Percentiles rank a stretch among this genome's conserved stretches.
phyloP scores from a whole-genome alignment of 2,888 invertebrate species.

The Serripes groenlandicus region DNA sequence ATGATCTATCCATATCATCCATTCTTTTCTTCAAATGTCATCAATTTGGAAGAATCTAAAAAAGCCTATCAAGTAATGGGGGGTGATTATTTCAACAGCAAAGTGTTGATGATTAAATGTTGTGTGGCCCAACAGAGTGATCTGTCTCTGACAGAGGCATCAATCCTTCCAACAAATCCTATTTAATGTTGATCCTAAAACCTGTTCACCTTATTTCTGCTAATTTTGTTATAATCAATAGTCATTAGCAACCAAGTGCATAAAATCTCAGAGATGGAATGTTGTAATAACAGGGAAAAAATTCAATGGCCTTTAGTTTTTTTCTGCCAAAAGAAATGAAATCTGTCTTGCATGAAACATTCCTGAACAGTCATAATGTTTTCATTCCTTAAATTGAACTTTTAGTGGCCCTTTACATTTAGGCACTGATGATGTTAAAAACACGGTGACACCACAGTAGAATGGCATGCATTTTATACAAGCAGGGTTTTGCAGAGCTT shows the following conservation, averaged over 20 bases:
- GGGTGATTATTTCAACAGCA: background rate
- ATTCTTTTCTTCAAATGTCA: no score
- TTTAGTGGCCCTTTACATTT: no score
- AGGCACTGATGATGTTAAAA: no score
- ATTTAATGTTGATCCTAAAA: constrained; percentile 24
- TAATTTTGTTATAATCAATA: constrained; percentile 17
- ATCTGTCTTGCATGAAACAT: background rate
- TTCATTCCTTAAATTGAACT: no score
- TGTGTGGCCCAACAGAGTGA: constrained; percentile 4
- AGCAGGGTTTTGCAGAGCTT: no score
- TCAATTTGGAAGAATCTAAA: no score
- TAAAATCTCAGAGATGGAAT: constrained; percentile 21
- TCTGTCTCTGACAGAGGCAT: constrained; percentile 17
- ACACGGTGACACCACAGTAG: no score
- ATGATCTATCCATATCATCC: no score
- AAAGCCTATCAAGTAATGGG: no score
- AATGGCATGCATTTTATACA: no score
- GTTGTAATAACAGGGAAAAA: constrained; percentile 12
- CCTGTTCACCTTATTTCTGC: constrained; percentile 22
- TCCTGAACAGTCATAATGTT: background rate
- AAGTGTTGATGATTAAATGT: constrained; percentile 22
- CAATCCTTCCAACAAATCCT: background rate
- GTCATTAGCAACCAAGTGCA: constrained; percentile 9
- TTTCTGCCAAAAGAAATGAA: background rate
- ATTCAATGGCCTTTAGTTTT: background rate